Conservation (phyloP, 2,113 vertebrate species). For the Scatophagus argus region DNA sequence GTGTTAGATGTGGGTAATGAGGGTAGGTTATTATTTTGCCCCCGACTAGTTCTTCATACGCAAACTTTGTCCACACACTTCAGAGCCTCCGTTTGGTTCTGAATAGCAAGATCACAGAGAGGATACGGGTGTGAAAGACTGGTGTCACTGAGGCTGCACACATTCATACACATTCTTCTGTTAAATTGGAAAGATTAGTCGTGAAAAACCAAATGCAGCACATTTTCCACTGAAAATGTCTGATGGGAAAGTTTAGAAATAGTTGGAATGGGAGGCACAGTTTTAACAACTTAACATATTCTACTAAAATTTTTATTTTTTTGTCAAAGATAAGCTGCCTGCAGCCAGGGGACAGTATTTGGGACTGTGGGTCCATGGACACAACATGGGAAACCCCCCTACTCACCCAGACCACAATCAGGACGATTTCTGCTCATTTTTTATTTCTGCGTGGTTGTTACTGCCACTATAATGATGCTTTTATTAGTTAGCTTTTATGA, state of each 20-base stretch:
- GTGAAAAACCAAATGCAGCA: not conserved
- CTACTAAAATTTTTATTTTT: no score
- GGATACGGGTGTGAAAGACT: conserved; percentile 10
- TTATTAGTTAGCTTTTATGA: no score
- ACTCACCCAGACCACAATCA: no score
- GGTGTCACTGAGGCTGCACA: not conserved
- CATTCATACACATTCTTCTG: not conserved
- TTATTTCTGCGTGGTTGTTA: no score
- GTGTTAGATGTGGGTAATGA: conserved; percentile 76
- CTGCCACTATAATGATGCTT: no score
- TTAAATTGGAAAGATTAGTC: not conserved
- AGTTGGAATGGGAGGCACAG: no score
- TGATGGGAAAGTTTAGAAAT: accelerated
- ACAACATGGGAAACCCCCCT: not conserved
- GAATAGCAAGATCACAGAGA: conserved; percentile 10
- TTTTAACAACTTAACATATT: not conserved
- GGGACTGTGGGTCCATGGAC: not conserved
- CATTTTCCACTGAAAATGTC: not conserved
- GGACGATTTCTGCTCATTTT: no score
- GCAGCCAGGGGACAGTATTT: not conserved
- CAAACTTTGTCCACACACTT: conserved; percentile 65
- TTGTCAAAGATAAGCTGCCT: not conserved
- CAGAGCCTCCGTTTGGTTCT: conserved; percentile 47
- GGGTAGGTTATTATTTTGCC: conserved; percentile 68
- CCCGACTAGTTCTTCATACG: conserved; percentile 29